Evolutionary conservation across 2,888 invertebrate genomes (phyloP).

Genomic region (Falcaria lacertinaria): DNA sequence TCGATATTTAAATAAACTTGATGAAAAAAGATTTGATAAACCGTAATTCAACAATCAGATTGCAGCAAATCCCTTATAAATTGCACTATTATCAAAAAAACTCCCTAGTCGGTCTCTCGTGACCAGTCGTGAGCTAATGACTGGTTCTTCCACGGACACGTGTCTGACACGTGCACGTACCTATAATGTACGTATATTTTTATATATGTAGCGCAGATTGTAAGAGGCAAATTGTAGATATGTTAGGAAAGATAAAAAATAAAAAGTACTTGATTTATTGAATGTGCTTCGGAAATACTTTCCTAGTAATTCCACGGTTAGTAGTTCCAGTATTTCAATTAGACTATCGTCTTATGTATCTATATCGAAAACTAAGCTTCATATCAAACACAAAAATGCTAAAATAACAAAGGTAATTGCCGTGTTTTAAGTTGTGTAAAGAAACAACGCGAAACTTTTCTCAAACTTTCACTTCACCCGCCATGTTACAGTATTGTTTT

Average conservation of each 20-base stretch:
- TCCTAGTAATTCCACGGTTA: no score
- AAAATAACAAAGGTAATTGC: no score
- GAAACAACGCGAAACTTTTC: background rate
- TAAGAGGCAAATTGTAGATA: conserved; percentile 16
- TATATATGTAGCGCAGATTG: conserved; percentile 18
- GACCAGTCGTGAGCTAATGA: conserved; percentile 66
- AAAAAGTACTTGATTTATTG: no score
- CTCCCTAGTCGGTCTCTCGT: conserved; percentile 45
- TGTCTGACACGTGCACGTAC: conserved; percentile 63
- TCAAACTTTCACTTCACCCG: no score
- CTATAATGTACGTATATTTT: conserved; percentile 37
- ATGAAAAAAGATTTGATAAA: no score
- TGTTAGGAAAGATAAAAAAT: background rate
- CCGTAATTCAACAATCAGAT: background rate
- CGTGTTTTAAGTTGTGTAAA: conserved; percentile 5
- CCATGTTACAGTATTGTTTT: no score
- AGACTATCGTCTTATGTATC: no score
- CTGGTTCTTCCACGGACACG: conserved; percentile 62
- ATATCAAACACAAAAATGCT: no score
- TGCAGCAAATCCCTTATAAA: background rate
- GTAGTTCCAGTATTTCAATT: no score
- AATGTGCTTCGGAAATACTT: no score
- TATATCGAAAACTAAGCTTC: no score
- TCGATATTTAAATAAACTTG: no score
- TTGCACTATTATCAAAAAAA: conserved; percentile 25